These are phyloP conservation scores for Phylloscopus trochilus DNA, from an alignment of 2,113 vertebrate species.

Conservation along the genomic window DNA sequence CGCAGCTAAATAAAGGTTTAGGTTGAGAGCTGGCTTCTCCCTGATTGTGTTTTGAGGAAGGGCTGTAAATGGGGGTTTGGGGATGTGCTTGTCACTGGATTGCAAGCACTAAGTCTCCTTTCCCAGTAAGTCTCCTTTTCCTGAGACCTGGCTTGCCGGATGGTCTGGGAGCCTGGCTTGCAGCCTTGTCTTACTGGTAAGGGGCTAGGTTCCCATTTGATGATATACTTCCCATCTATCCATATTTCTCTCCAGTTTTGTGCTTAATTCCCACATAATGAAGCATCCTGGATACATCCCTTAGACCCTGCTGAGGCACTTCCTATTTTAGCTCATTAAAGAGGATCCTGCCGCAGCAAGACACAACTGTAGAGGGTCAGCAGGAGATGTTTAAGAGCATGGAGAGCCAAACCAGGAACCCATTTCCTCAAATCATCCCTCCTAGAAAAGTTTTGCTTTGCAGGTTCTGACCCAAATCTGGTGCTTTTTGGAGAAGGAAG, in stretches of 20 bases:
- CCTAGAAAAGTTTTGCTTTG: not conserved
- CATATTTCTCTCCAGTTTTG: not conserved
- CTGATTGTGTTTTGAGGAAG: not conserved
- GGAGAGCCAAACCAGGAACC: not conserved
- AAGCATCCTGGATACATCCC: not conserved
- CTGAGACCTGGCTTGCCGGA: rapidly evolving
- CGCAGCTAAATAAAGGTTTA: conserved; percentile 21
- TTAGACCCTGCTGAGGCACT: not conserved
- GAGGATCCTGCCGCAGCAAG: not conserved
- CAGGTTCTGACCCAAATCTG: not conserved
- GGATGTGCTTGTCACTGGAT: not conserved
- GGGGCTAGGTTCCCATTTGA: not conserved
- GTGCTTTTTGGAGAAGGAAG: not conserved
- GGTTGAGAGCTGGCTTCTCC: not conserved
- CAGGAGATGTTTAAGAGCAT: not conserved
- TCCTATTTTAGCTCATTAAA: not conserved
- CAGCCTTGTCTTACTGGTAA: not conserved
- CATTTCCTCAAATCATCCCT: not conserved
- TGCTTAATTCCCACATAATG: not conserved
- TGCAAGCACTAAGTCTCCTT: not conserved
- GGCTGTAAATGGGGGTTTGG: not conserved
- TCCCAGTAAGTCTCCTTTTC: not conserved
- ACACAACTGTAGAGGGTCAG: not conserved
- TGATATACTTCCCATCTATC: not conserved
- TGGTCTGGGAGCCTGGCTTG: not conserved